Percentiles rank a stretch among this genome's conserved stretches.
Conservation (phyloP, 2,888 invertebrate genomes). For the Cephus pulcher region DNA sequence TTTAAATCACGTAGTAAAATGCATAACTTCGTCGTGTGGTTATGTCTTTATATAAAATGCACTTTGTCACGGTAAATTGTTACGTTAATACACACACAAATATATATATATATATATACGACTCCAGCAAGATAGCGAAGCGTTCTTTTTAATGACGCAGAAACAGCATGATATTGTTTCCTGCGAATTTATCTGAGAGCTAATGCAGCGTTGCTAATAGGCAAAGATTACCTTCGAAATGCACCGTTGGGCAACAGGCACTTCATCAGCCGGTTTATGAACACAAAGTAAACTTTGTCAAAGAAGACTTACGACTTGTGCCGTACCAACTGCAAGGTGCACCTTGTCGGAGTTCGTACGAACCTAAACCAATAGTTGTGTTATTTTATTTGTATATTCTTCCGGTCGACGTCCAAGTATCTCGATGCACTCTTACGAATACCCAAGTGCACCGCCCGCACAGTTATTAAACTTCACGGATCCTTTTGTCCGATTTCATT, state of each 20-base stretch:
- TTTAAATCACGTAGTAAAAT: not conserved
- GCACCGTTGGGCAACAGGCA: constrained; percentile 10
- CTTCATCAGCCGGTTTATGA: constrained; percentile 9
- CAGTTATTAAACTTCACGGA: not conserved
- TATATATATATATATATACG: not conserved
- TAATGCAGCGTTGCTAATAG: constrained; percentile 13
- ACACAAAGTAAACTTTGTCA: not conserved
- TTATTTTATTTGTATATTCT: not conserved
- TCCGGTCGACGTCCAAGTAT: not conserved
- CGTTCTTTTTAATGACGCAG: not conserved
- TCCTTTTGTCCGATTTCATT: not conserved
- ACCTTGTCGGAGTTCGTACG: not conserved
- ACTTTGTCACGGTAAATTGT: not conserved
- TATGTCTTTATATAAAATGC: not conserved
- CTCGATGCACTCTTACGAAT: not conserved
- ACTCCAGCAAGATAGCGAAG: not conserved
- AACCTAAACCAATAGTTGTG: not conserved
- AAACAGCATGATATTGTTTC: not conserved
- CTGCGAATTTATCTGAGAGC: not conserved
- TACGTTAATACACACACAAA: not conserved
- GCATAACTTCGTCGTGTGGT: not conserved
- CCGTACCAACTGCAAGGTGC: not conserved
- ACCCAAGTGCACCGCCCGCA: not conserved
- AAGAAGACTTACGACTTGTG: constrained; percentile 9
- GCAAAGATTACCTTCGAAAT: not conserved